These are phyloP conservation scores for Meteorus colon DNA, from an alignment of 2,888 invertebrate genomes.

Conservation along the genomic window DNA sequence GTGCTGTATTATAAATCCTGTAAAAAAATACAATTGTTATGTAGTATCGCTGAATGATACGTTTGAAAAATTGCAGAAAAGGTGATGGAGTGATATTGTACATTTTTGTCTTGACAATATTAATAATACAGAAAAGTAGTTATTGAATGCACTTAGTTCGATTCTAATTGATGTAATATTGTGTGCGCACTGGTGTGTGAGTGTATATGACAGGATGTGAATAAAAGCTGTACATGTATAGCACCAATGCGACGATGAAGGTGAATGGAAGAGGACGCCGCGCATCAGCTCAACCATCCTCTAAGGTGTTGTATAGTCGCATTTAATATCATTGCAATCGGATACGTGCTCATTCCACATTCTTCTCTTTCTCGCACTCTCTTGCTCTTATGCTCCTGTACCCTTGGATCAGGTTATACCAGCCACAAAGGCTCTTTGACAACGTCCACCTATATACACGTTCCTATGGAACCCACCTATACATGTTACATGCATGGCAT, in stretches of 20 bases:
- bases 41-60: too few species aligned
- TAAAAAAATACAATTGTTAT: too few species aligned
- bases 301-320: slow-evolving; percentile 60
- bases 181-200: too few species aligned
- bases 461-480: neutral
- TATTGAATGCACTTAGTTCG: too few species aligned
- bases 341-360: slow-evolving; percentile 54
- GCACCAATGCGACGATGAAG: neutral
- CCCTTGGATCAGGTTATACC: slow-evolving; percentile 62
- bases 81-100: too few species aligned
- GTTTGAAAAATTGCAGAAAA: too few species aligned
- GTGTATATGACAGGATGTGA: neutral
- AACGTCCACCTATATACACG: slow-evolving; percentile 41
- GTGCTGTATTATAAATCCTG: too few species aligned
- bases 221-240: neutral
- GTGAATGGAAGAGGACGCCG: slow-evolving; percentile 14
- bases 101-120: too few species aligned
- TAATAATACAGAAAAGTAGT: too few species aligned
- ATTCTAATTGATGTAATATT: neutral
- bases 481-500: neutral
- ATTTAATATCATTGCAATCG: slow-evolving; percentile 68
- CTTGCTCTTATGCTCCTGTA: slow-evolving; percentile 32
- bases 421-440: slow-evolving; percentile 58
- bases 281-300: neutral
- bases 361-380: slow-evolving; percentile 25